phyloP scores from a whole-genome alignment of 1,140 invertebrate species.

The Zaprionus nigranus region DNA sequence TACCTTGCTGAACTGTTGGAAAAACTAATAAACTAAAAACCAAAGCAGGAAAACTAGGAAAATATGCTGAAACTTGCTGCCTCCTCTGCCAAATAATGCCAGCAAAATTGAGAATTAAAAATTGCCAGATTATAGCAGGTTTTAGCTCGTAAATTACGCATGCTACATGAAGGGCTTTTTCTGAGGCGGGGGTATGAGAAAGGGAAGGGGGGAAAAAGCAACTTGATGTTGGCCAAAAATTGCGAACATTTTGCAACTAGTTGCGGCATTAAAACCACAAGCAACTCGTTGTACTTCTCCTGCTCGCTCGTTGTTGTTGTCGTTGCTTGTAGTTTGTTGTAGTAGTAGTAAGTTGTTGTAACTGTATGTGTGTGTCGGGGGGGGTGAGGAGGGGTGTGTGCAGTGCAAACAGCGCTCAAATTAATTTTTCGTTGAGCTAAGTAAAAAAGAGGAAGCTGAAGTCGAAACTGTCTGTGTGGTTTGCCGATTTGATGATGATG shows the following conservation, averaged over 20 bases:
- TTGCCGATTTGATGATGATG: constrained; percentile 1
- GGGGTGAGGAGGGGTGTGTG: not conserved
- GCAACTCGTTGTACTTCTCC: constrained; percentile 1
- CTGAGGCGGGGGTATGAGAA: not conserved
- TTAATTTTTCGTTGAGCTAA: constrained; percentile 62
- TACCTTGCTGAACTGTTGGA: not conserved
- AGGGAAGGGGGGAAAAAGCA: not conserved
- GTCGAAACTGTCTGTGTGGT: constrained; percentile 1
- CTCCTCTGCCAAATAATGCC: not conserved
- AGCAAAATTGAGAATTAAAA: constrained; percentile 21
- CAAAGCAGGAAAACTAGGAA: not conserved
- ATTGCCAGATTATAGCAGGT: constrained; percentile 8
- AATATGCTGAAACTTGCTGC: not conserved
- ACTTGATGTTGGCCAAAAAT: constrained; percentile 33
- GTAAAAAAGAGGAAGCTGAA: constrained; percentile 30
- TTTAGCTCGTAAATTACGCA: constrained; percentile 2
- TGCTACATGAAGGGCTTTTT: not conserved
- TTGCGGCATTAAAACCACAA: constrained; percentile 40
- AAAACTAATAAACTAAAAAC: constrained; percentile 11
- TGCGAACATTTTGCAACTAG: constrained; percentile 37
- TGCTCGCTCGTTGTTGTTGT: not conserved
- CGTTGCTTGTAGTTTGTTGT: constrained; percentile 7
- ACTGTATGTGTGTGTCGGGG: not conserved
- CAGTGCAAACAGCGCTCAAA: constrained; percentile 46
- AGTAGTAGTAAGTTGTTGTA: constrained; percentile 3